These are phyloP conservation scores for Oplegnathus fasciatus DNA, from an alignment of 2,113 vertebrate species.

Conservation along the genomic window DNA sequence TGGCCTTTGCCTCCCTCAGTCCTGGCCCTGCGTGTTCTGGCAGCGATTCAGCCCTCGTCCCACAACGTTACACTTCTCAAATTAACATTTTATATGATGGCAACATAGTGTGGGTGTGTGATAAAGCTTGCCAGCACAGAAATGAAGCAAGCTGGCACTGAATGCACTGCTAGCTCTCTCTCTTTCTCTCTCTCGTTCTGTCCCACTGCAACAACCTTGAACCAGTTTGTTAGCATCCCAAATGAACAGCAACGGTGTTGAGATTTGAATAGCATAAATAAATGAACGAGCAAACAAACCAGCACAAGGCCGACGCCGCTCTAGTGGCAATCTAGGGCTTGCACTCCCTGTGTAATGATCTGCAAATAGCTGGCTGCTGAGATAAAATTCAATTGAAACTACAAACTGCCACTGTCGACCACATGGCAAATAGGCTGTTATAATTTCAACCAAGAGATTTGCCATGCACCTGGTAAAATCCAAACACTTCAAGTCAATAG, in stretches of 20 bases:
- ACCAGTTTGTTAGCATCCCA: constrained; percentile 80
- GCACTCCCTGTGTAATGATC: constrained; percentile 77
- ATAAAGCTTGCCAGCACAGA: constrained; percentile 66
- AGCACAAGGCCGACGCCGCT: constrained; percentile 62
- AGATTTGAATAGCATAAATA: constrained; percentile 83
- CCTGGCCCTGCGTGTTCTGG: constrained; percentile 63
- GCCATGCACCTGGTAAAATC: constrained; percentile 63
- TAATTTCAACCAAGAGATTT: constrained; percentile 64
- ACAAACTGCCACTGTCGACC: constrained; percentile 66
- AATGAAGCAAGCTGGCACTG: constrained; percentile 73
- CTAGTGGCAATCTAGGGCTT: constrained; percentile 73
- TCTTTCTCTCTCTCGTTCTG: constrained; percentile 2
- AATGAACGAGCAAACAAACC: constrained; percentile 82
- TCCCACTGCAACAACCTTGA: constrained; percentile 75
- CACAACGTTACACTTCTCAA: constrained; percentile 69
- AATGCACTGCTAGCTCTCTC: constrained; percentile 33
- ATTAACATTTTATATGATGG: constrained; percentile 76
- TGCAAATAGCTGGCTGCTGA: constrained; percentile 82
- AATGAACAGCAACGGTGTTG: constrained; percentile 68
- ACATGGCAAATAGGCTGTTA: constrained; percentile 72
- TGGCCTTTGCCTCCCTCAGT: constrained; percentile 49
- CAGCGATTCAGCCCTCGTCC: constrained; percentile 60
- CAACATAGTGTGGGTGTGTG: constrained; percentile 57
- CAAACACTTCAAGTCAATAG: constrained; percentile 68
- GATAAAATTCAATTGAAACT: constrained; percentile 80